A percentile compares a stretch with the other conserved stretches of the same genome.
These are phyloP conservation scores for Xenotilapia leptura DNA, from an alignment of 2,113 vertebrate species.

Conservation along the genomic window DNA sequence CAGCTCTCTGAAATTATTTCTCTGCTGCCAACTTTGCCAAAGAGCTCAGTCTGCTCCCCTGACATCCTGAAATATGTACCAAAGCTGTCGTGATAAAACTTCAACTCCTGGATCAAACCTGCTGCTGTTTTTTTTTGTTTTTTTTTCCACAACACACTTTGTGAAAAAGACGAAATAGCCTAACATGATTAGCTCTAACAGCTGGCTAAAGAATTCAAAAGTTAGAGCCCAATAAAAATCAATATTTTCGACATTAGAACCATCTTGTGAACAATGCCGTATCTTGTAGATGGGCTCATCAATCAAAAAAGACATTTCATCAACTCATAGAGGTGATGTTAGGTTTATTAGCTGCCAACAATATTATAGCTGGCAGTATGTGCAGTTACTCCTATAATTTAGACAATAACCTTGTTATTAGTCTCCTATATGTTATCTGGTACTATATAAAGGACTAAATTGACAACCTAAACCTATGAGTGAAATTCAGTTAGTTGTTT, in stretches of 20 bases:
- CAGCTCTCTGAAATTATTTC: background rate
- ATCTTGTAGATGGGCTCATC: rapidly evolving
- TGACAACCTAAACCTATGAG: background rate
- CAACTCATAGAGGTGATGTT: background rate
- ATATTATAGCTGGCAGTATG: background rate
- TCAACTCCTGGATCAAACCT: background rate
- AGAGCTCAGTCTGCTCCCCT: background rate
- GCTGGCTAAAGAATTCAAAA: background rate
- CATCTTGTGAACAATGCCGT: rapidly evolving
- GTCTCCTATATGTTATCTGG: background rate
- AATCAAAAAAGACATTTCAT: background rate
- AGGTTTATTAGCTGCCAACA: background rate
- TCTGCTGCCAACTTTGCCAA: background rate
- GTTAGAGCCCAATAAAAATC: background rate
- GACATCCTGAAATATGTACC: background rate
- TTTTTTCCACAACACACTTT: background rate
- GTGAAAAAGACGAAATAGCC: background rate
- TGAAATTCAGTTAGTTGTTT: background rate
- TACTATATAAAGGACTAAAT: background rate
- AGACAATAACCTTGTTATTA: background rate
- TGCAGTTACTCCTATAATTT: background rate
- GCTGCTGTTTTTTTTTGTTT: background rate
- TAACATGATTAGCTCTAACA: background rate
- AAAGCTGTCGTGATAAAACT: rapidly evolving
- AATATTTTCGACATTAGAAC: background rate